phyloP scores from a whole-genome alignment of 2,113 vertebrate genomes.

The Nansenia antarctica region DNA sequence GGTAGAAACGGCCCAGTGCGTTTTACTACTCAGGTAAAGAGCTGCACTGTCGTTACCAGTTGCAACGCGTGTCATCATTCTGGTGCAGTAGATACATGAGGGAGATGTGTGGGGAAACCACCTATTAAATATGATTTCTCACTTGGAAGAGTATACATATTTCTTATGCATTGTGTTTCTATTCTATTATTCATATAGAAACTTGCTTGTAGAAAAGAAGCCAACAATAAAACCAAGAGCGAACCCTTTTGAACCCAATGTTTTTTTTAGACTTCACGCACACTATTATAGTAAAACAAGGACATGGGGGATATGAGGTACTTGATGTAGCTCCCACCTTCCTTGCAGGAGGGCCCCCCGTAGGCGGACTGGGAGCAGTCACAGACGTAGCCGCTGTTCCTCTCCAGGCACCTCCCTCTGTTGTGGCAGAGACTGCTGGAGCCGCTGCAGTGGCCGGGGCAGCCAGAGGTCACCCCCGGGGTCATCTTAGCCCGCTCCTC shows the following conservation, averaged over 20 bases:
- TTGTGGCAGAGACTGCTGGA: slow-evolving; percentile 83
- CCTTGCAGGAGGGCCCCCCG: slow-evolving; percentile 82
- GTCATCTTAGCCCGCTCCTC: slow-evolving; percentile 83
- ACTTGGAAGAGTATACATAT: background rate
- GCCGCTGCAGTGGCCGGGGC: slow-evolving; percentile 85
- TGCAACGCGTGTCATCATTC: background rate
- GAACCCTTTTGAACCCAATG: background rate
- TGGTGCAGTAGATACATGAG: background rate
- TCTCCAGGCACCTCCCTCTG: slow-evolving; percentile 84
- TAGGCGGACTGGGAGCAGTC: slow-evolving; percentile 84
- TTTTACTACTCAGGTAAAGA: no score
- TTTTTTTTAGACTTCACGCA: no score
- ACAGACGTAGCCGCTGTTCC: slow-evolving; percentile 81
- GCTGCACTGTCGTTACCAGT: background rate
- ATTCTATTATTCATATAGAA: background rate
- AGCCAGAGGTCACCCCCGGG: slow-evolving; percentile 80
- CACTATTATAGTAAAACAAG: no score
- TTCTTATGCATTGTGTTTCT: background rate
- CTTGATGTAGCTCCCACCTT: slow-evolving; percentile 79
- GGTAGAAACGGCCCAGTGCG: no score
- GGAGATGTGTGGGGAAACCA: background rate
- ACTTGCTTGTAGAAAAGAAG: no score
- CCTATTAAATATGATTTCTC: background rate
- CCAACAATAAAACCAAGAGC: background rate
- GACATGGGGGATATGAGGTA: no score